Base-by-base conservation (phyloP, 2,113 vertebrate genomes). In the Pleuronectes platessa region DNA sequence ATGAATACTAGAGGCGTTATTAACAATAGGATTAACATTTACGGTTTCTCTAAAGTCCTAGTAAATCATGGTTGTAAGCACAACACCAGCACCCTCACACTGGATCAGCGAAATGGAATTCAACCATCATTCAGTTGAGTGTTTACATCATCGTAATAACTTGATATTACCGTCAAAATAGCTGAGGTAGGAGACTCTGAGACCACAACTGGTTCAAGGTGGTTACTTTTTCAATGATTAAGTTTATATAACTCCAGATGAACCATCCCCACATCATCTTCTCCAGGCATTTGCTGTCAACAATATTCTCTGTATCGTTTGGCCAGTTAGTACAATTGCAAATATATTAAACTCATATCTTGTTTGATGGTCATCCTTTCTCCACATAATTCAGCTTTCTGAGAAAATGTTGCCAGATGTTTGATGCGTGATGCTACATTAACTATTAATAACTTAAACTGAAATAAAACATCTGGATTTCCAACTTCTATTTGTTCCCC, bases 401-500 rank as follows among this genome's bases (percentile, higher is more conserved):
- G 27, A 53, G 55, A 51, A 60, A 47, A 35, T 24, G 23, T 62
- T 35, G 51, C 60, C 67, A 71, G 61, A 71, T 78, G 54, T 66
- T 54, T 26, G 15, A 26, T 40, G 27, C 24, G 15, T 21, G 47
- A 59, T 20, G 2, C 53, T 20, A 70, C 55, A 60, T 59, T 54
- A 60, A 62, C 63, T 62, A 58, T 67, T 27, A 61, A 31, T 42
- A 66, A 54, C 47, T 26, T 4, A 5, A 53, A 45, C 18, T 20
- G 62, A 69, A 60, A 45, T 58, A 15, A 64, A 68, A 68, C 59
- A 74, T 61, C 35, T 74, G 70, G 69, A 78, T 69, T 42, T 10
- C 45, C 18, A 54, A 61, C 53, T 66, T 51, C 58, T 21, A 45
- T 71, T 65, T 61, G 40, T 64, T 23, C 31, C 7, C 35, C 2